These are phyloP conservation scores for Caenorhabditis becei DNA, from an alignment of 2,888 invertebrate genomes.

Conservation along the genomic window DNA sequence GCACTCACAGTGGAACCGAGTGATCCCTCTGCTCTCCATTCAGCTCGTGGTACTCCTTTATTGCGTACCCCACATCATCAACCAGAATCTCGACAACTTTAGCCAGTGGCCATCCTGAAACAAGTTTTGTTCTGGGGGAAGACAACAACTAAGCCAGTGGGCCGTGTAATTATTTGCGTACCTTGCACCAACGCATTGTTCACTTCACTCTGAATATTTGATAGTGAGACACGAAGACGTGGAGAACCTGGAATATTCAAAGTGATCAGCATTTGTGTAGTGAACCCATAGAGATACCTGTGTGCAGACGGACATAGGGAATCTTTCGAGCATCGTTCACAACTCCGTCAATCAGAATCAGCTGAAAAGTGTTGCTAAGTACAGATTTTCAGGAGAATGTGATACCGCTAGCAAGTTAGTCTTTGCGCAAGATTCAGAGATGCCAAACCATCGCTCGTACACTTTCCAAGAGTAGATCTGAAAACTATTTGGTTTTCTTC, in stretches of 20 bases:
- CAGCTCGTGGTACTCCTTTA: slow-evolving; percentile 71
- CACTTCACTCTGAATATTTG: slow-evolving; percentile 77
- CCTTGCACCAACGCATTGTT: slow-evolving; percentile 78
- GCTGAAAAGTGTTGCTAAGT: background rate
- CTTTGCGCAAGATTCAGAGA: slow-evolving; percentile 53
- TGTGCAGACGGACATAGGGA: slow-evolving; percentile 74
- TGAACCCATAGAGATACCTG: too few species aligned
- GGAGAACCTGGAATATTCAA: slow-evolving; percentile 64
- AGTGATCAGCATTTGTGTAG: slow-evolving; percentile 12
- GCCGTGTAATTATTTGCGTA: slow-evolving; percentile 35
- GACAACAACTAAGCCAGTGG: slow-evolving; percentile 8
- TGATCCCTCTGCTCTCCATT: slow-evolving; percentile 72
- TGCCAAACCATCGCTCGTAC: slow-evolving; percentile 77
- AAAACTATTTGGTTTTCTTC: too few species aligned
- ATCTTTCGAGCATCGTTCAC: slow-evolving; percentile 77
- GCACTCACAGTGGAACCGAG: slow-evolving; percentile 68
- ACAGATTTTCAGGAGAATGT: background rate
- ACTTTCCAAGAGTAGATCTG: slow-evolving; percentile 77
- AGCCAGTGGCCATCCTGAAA: slow-evolving; percentile 69
- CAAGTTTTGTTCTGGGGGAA: slow-evolving; percentile 3
- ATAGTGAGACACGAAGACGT: slow-evolving; percentile 63
- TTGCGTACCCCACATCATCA: slow-evolving; percentile 74
- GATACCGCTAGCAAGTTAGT: slow-evolving; percentile 66
- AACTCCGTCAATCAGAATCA: slow-evolving; percentile 75
- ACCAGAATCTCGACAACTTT: slow-evolving; percentile 69